Evolutionary conservation across 1,140 invertebrate species (phyloP), one percentile per base, ranked within the genome.

Genomic region (Rhynchophorus ferrugineus): DNA sequence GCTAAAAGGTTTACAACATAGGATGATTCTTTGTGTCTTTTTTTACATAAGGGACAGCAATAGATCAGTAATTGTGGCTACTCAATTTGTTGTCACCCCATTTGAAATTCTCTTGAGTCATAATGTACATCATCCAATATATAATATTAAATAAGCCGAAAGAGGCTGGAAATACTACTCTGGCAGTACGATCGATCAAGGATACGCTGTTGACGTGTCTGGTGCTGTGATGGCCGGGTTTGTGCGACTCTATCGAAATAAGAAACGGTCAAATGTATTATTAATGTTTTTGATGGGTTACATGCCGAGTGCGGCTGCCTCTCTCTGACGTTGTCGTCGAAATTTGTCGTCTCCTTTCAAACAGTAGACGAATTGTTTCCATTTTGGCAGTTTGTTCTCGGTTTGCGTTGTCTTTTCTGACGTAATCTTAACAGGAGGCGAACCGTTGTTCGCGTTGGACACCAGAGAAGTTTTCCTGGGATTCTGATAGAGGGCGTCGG

Each of bases 191-290:
- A 70, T 96, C 92, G 50, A 95, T 92, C 67, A 82, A 75, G 1
- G 88, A 91, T 8, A 92, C 89, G 63, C 87, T 91, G 70, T 93
- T 94, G 50, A 89, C 81, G 68, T 87, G 83, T 24, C 81, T 74
- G 16, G 75, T 73, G 2, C 75, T 77, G 36, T 76, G 71, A 22
- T 69, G 68, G 64, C 71, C 71, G n/a, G 13, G 1, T 20, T 38
- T 53, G 13, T 38, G 17, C 7, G 22, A 24, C 35, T 53, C 50
- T 53, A 34, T 14, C 24, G 11, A 11, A 29, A 29, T 29, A 5
- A 29, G 24, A 48, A 44, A 13, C 7, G n/a, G 16, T 34, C 3
- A 22, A 33, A 18, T 41, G 11, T 8, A 21, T 38, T 37, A 34
- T 17, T 7, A 35, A 37, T 19, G 33, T 13, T 29, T 29, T 29